Conservation (phyloP, 2,797 vertebrate species). For the Cyprinodon diabolis region DNA sequence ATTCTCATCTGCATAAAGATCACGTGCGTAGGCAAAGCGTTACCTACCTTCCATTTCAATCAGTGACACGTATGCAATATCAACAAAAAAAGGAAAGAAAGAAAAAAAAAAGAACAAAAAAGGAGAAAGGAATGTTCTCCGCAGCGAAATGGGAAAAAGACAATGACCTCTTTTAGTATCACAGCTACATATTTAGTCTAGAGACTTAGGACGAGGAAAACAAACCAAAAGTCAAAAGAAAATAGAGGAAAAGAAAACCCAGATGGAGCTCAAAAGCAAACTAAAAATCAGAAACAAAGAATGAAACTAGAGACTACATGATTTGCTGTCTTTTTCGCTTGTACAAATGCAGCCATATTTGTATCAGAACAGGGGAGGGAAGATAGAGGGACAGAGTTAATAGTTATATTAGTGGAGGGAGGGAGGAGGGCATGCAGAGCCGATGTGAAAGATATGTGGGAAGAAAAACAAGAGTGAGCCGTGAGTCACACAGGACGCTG, state of each 20-base stretch:
- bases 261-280: conserved; percentile 67
- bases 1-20: conserved; percentile 98
- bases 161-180: conserved; percentile 96
- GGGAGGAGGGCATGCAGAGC: conserved; percentile 74
- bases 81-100: conserved; percentile 80
- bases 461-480: conserved; percentile 71
- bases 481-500: conserved; percentile 79
- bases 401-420: conserved; percentile 57
- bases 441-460: conserved; percentile 68
- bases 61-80: conserved; percentile 98
- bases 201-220: conserved; percentile 78
- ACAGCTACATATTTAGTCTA: conserved; percentile 85
- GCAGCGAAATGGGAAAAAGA: conserved; percentile 97
- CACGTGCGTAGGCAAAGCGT: conserved; percentile 93
- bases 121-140: conserved; percentile 95
- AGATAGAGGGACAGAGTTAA: conserved; percentile 56
- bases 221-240: conserved; percentile 66
- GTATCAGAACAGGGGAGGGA: conserved; percentile 60
- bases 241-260: conserved; percentile 55
- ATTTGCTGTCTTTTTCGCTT: conserved; percentile 80
- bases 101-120: conserved; percentile 80
- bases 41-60: conserved; percentile 99
- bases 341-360: conserved; percentile 76
- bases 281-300: conserved; percentile 60
- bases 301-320: conserved; percentile 69